Percentiles rank a stretch among this genome's conserved stretches.
These are phyloP conservation scores for Morpho helenor DNA, from an alignment of 2,888 invertebrate genomes.

Conservation along the genomic window DNA sequence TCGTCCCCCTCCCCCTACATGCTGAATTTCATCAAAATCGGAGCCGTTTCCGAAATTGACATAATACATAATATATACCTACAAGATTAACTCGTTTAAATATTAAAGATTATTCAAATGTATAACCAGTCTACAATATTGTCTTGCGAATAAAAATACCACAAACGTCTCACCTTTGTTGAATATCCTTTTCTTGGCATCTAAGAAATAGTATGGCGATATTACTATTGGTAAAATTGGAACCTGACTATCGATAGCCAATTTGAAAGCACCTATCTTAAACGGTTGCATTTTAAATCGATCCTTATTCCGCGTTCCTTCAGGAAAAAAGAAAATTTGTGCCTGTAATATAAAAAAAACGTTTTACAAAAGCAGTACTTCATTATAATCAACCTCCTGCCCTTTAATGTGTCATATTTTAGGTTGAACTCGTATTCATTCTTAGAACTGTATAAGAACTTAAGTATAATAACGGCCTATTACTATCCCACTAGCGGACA, in stretches of 20 bases:
- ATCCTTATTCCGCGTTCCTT: constrained; percentile 83
- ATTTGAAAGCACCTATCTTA: constrained; percentile 87
- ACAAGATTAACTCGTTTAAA: neutral
- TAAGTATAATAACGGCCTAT: neutral
- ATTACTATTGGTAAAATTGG: constrained; percentile 84
- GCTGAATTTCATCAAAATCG: neutral
- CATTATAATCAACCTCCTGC: too few relatives aligned
- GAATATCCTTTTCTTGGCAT: constrained; percentile 68
- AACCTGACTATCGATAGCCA: constrained; percentile 83
- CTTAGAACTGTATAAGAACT: neutral
- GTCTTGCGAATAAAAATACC: neutral
- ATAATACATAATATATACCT: neutral
- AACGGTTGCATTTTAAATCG: constrained; percentile 81
- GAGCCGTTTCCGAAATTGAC: too few relatives aligned
- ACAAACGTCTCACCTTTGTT: constrained; percentile 58
- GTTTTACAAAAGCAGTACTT: neutral
- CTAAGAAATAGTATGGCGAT: constrained; percentile 82
- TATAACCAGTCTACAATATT: neutral
- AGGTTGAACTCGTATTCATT: neutral
- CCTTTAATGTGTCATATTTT: neutral
- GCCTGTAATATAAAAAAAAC: constrained; percentile 55
- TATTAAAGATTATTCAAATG: neutral
- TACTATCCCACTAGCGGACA: neutral
- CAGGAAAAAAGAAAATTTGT: constrained; percentile 86
- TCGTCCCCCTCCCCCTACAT: too few relatives aligned